A percentile compares a stretch with the other conserved stretches of the same genome.
Evolutionary conservation across 2,113 vertebrate genomes (phyloP).

Genomic region (Xiphophorus couchianus): DNA sequence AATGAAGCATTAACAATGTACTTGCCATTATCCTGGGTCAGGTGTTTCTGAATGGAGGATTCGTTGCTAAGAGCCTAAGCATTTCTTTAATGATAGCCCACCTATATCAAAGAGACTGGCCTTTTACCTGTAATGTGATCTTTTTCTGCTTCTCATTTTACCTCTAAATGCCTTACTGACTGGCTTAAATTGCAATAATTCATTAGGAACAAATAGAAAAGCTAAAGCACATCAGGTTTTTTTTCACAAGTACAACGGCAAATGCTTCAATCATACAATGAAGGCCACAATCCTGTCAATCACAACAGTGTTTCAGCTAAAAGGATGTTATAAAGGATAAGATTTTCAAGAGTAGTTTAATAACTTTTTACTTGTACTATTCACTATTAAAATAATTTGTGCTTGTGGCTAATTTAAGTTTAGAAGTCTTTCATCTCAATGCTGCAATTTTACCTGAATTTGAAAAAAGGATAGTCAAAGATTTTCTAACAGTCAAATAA

Average conservation of each 20-base stretch:
- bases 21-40: constrained; percentile 74
- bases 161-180: constrained; percentile 37
- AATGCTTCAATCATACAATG: constrained; percentile 11
- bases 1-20: constrained; percentile 77
- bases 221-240: constrained; percentile 7
- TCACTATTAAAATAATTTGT: constrained; percentile 10
- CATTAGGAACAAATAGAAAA: constrained; percentile 42
- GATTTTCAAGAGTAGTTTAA: constrained; percentile 13
- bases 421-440: constrained; percentile 7
- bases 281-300: constrained; percentile 34
- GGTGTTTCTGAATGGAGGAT: constrained; percentile 69
- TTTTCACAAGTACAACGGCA: constrained; percentile 16
- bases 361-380: constrained; percentile 5
- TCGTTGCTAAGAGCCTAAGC: constrained; percentile 64
- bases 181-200: constrained; percentile 57
- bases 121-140: constrained; percentile 66
- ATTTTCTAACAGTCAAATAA: not conserved
- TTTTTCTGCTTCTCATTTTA: constrained; percentile 59
- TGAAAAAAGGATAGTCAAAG: not conserved
- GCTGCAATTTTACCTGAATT: constrained; percentile 11
- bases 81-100: constrained; percentile 76
- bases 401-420: constrained; percentile 18
- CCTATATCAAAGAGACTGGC: constrained; percentile 71
- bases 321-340: constrained; percentile 22
- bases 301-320: constrained; percentile 37